These are phyloP conservation scores for Platycheirus albimanus DNA, from an alignment of 2,888 invertebrate genomes.

Conservation along the genomic window DNA sequence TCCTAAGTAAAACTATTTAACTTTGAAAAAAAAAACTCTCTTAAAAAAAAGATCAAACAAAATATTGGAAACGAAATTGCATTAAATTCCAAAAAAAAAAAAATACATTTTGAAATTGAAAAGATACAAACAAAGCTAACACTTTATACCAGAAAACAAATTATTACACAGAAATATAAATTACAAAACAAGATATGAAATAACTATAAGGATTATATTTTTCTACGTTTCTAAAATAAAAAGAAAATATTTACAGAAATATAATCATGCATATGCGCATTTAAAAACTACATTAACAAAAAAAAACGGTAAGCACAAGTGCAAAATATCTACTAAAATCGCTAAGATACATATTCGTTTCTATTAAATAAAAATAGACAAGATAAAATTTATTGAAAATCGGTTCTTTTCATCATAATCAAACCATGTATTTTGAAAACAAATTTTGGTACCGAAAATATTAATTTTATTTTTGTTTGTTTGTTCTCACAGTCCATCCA, in stretches of 20 bases:
- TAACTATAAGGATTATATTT: conserved; percentile 63
- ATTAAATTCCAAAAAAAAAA: background rate
- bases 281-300: background rate
- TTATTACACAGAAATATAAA: background rate
- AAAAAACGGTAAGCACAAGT: background rate
- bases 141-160: too few species aligned
- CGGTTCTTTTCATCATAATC: too few species aligned
- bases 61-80: background rate
- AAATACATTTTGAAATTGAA: background rate
- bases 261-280: background rate
- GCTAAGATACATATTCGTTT: too few species aligned
- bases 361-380: too few species aligned
- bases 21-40: background rate
- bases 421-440: too few species aligned
- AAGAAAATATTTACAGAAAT: conserved; percentile 35
- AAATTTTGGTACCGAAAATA: too few species aligned
- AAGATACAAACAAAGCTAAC: background rate
- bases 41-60: background rate
- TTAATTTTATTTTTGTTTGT: too few species aligned
- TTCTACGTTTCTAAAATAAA: conserved; percentile 61
- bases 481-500: too few species aligned
- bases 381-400: too few species aligned
- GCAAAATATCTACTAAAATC: background rate
- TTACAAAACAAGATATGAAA: conserved; percentile 13
- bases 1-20: background rate